Percentiles rank a stretch among this genome's conserved stretches.
phyloP scores from a whole-genome alignment of 2,797 vertebrate species.

The Gallinago solitaria region DNA sequence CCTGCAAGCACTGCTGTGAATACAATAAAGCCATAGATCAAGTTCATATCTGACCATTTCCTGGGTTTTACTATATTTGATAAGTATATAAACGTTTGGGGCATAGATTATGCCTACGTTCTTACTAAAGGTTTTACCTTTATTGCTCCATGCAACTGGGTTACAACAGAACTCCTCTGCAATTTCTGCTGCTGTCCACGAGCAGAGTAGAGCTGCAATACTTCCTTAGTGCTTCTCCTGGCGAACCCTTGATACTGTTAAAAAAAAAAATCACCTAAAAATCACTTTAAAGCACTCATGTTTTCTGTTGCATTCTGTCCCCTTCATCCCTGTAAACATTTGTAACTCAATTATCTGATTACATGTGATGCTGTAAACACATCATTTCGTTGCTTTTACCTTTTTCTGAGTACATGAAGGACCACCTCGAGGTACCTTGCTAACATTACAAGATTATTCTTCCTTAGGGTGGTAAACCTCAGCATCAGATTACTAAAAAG shows the following conservation, averaged over 20 bases:
- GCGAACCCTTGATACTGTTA: slow-evolving; percentile 15
- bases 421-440: background rate
- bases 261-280: background rate
- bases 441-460: background rate
- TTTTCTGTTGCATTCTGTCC: background rate
- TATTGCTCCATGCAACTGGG: background rate
- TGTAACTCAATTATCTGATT: background rate
- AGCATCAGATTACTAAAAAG: background rate
- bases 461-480: background rate
- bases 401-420: background rate
- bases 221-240: background rate
- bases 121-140: slow-evolving; percentile 40
- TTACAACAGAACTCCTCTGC: background rate
- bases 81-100: background rate
- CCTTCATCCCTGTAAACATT: background rate
- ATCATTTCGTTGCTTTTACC: background rate
- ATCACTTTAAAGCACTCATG: accelerated
- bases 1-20: background rate
- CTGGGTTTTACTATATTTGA: background rate
- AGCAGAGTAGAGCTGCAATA: background rate
- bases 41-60: background rate
- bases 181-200: background rate
- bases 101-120: background rate
- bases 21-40: background rate
- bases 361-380: background rate